Evolutionary conservation across 2,888 invertebrate species (phyloP), one percentile per base, ranked within the genome.

Genomic region (Siphonodentalium dalli): DNA sequence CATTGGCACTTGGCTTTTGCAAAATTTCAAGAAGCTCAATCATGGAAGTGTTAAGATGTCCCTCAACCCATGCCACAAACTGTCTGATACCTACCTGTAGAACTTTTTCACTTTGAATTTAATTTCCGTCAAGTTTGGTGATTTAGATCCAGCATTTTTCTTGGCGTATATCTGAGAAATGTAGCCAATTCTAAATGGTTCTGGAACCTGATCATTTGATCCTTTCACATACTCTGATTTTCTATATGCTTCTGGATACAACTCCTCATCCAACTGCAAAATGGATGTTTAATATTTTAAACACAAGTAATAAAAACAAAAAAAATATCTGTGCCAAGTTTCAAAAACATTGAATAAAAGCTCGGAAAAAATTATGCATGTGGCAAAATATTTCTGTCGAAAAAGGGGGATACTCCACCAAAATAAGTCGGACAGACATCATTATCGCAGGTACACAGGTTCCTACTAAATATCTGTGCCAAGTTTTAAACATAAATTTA

Each of bases 161-260:
- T 82, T 83, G 2, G 85, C 85, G 29, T 82, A 85, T 39, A 91
- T 88, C 0, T 86, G 85, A 28, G 85, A 85, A 37, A 92, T 88
- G 42, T 87, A 85, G 1, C 87, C 91, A 9, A 92, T 85, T 65
- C 88, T 86, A 78, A 90, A 92, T 1, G 92, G 90, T 58, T 89
- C 87, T 0, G 89, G 88, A 0, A 89, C 89, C 58, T 88, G 87
- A 13, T 85, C 77, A 70, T 90, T 90, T 0, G 89, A 89, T 0
- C 90, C 89, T 66, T 89, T 88, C 21, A 88, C 85, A 54, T 81
- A 80, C 60, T 88, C 88, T 37, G 85, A 87, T 81, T 91, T 92
- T 50, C 92, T 85, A 77, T 91, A 92, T 69, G 87, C 88, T 78
- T 93, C 92, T 0, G 92, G 88, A 74, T 90, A 92, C 28, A 88